Base-by-base conservation (phyloP, 2,113 vertebrate species). In the Stictonetta naevosa region DNA sequence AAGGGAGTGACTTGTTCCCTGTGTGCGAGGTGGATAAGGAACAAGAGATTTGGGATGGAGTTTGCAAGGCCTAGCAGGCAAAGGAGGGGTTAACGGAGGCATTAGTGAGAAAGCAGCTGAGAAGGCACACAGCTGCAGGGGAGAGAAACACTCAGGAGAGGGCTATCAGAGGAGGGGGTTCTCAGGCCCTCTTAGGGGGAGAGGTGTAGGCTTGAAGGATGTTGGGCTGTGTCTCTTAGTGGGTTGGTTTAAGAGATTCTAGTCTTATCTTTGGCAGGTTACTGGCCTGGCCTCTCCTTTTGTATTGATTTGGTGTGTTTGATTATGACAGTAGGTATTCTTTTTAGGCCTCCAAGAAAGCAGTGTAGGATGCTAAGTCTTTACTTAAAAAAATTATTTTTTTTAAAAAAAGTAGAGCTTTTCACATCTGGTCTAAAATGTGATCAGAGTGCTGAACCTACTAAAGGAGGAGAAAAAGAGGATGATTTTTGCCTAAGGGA, bases 61-160 rank as follows among this genome's bases (percentile, higher is more conserved):
- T 87, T 68, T 72, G 74, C 40, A 77, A 88, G 63, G 9, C 66
- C 48, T 60, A 11, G 56, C 34, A 25, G 77, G 91, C 62, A 82
- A 87, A 85, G 62, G 26, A 92, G 46, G 91, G 59, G 96, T 97
- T 97, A 97, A 97, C 11, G 10, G 0, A 68, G 69, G 95, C 95
- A 93, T 89, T 93, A 92, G 84, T 33, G 86, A 85, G 93, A 72
- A 92, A 83, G 91, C 96, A 95, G 95, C 95, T 95, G 95, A 96
- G 93, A 64, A 83, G 83, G 91, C 77, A 92, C 91, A 92, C 96
- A 97, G 96, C 95, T 97, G 96, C 91, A 87, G 77, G 87, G 94
- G 94, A 96, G 95, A 84, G 96, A 93, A 92, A 33, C 75, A 20
- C 86, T 67, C 10, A 14, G 91, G 91, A 93, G 40, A 80, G 79